A percentile compares a stretch with the other conserved stretches of the same genome.
Evolutionary conservation across 2,888 invertebrate species (phyloP).

Genomic region (Drepana falcataria): DNA sequence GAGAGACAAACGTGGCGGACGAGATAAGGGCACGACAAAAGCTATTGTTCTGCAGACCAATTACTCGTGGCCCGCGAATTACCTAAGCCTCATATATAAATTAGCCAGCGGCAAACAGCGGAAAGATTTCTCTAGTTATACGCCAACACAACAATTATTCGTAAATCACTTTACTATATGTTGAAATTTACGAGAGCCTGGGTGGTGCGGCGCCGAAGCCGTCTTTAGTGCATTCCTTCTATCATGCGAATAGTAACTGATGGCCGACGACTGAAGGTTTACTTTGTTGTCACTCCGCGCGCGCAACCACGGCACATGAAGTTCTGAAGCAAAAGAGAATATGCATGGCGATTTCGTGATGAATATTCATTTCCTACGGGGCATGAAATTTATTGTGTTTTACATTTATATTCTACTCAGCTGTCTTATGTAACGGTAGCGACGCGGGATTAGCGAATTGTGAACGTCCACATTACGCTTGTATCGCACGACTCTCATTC

Average conservation of each 20-base stretch:
- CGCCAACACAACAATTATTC: constrained; percentile 79
- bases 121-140: constrained; percentile 79
- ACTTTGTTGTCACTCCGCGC: constrained; percentile 37
- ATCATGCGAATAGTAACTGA: constrained; percentile 55
- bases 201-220: constrained; percentile 51
- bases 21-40: constrained; percentile 77
- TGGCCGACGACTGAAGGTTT: constrained; percentile 45
- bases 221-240: constrained; percentile 39
- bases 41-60: constrained; percentile 77
- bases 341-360: constrained; percentile 79
- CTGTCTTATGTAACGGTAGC: constrained; percentile 78
- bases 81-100: constrained; percentile 79
- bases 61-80: constrained; percentile 77
- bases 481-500: constrained; percentile 57
- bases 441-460: constrained; percentile 76
- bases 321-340: constrained; percentile 73
- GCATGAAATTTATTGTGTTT: constrained; percentile 80
- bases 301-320: constrained; percentile 57
- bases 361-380: constrained; percentile 80
- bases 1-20: constrained; percentile 65
- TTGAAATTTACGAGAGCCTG: constrained; percentile 76
- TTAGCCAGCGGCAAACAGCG: constrained; percentile 77
- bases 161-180: constrained; percentile 80
- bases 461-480: constrained; percentile 68
- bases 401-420: constrained; percentile 79